Evolutionary conservation across 2,113 vertebrate species (phyloP).

Genomic region (Cavia porcellus): DNA sequence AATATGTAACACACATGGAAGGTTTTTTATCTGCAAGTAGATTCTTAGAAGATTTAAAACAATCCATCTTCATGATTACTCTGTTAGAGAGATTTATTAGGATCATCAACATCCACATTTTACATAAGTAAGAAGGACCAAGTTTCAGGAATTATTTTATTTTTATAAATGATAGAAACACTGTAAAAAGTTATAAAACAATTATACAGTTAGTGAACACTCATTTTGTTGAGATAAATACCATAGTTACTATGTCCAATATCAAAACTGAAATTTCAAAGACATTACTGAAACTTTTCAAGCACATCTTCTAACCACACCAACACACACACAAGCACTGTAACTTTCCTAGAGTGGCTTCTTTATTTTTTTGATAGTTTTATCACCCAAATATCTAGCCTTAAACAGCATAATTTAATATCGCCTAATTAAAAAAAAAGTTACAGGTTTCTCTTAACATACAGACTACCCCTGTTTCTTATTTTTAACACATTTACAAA

Average conservation of each 20-base stretch:
- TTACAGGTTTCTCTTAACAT: background rate
- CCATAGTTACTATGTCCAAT: background rate
- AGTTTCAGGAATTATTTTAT: background rate
- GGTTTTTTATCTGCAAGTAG: slow-evolving; percentile 1
- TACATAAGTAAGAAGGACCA: background rate
- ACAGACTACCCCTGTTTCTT: background rate
- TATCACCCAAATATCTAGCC: background rate
- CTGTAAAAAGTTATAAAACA: background rate
- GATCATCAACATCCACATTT: background rate
- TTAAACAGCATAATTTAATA: background rate
- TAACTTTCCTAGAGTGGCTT: background rate
- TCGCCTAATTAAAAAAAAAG: background rate
- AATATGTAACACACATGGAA: background rate
- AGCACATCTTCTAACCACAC: background rate
- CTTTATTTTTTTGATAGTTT: slow-evolving; percentile 36
- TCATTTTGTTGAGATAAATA: background rate
- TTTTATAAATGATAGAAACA: background rate
- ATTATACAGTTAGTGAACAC: background rate
- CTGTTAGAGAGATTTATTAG: background rate
- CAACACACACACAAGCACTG: background rate
- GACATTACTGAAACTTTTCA: background rate
- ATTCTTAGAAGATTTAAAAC: slow-evolving; percentile 35
- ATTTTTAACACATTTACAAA: slow-evolving; percentile 15
- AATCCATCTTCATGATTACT: slow-evolving; percentile 9
- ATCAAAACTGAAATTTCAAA: background rate